Percentiles rank a stretch among this genome's conserved stretches.
Conservation (phyloP, 2,113 vertebrate species). For the Harpagus bidentatus region DNA sequence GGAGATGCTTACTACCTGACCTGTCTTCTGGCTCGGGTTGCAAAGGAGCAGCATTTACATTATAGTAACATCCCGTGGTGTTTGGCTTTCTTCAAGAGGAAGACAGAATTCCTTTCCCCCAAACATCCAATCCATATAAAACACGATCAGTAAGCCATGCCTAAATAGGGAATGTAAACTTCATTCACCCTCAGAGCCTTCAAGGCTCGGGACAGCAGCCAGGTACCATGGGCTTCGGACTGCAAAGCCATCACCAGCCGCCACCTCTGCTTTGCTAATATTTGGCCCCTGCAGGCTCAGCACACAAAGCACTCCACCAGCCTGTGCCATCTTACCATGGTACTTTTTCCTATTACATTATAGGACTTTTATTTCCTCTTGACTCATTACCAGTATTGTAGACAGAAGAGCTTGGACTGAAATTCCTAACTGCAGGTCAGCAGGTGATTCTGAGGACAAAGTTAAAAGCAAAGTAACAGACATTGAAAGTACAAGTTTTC, state of each 20-base stretch:
- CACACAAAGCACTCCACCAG: accelerated
- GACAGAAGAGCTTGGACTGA: not conserved
- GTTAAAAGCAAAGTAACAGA: not conserved
- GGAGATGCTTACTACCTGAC: not conserved
- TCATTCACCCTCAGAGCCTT: not conserved
- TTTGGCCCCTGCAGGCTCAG: not conserved
- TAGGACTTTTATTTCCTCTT: not conserved
- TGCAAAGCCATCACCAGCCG: not conserved
- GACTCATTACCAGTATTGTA: not conserved
- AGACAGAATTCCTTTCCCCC: not conserved
- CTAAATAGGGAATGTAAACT: not conserved
- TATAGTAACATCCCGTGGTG: not conserved
- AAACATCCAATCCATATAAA: not conserved
- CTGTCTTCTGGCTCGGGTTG: not conserved
- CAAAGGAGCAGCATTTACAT: not conserved
- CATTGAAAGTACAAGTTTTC: not conserved
- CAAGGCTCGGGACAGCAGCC: not conserved
- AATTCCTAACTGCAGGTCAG: not conserved
- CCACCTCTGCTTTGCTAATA: not conserved
- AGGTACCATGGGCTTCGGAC: not conserved
- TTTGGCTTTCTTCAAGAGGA: not conserved
- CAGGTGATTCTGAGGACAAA: not conserved
- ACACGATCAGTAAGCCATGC: not conserved
- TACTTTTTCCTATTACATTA: not conserved
- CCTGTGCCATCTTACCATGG: not conserved